Percentiles rank a stretch among this genome's conserved stretches.
Conservation (phyloP, 2,888 invertebrate genomes). For the Macrostomum cliftonense region DNA sequence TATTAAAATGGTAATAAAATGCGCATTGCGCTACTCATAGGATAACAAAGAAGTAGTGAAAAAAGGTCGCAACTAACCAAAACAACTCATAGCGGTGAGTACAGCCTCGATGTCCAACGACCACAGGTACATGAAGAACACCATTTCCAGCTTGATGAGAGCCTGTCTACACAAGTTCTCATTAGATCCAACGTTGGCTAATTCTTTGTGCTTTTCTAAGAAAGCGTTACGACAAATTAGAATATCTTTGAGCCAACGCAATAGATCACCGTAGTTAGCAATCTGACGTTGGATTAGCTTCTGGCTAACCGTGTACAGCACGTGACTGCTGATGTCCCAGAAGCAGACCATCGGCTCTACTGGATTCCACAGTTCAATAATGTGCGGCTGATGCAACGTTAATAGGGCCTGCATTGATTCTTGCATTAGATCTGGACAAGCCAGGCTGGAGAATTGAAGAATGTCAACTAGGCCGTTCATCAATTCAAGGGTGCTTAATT, state of each 20-base stretch:
- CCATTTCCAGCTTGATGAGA: conserved; percentile 85
- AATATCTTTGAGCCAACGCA: conserved; percentile 85
- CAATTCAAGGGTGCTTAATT: conserved; percentile 76
- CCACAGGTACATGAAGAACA: conserved; percentile 95
- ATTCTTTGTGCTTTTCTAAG: conserved; percentile 48
- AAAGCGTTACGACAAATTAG: conserved; percentile 78
- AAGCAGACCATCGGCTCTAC: conserved; percentile 65
- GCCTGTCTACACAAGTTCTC: conserved; percentile 40
- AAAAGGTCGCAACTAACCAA: too few species aligned
- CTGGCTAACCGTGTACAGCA: conserved; percentile 86
- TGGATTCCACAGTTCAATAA: conserved; percentile 92
- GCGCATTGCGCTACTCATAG: too few species aligned
- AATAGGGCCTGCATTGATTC: conserved; percentile 91
- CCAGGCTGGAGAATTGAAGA: conserved; percentile 51
- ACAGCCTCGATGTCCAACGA: conserved; percentile 92
- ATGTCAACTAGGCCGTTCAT: conserved; percentile 86
- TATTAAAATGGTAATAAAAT: too few species aligned
- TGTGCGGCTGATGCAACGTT: conserved; percentile 74
- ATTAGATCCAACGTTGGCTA: too few species aligned
- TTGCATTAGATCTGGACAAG: conserved; percentile 47
- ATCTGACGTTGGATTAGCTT: conserved; percentile 92
- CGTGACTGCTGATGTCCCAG: conserved; percentile 92
- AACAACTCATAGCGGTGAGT: conserved; percentile 55
- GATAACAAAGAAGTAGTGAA: too few species aligned
- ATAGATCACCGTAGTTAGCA: conserved; percentile 78